phyloP scores from a whole-genome alignment of 2,113 vertebrate species.

The Misgurnus mizolepis region DNA sequence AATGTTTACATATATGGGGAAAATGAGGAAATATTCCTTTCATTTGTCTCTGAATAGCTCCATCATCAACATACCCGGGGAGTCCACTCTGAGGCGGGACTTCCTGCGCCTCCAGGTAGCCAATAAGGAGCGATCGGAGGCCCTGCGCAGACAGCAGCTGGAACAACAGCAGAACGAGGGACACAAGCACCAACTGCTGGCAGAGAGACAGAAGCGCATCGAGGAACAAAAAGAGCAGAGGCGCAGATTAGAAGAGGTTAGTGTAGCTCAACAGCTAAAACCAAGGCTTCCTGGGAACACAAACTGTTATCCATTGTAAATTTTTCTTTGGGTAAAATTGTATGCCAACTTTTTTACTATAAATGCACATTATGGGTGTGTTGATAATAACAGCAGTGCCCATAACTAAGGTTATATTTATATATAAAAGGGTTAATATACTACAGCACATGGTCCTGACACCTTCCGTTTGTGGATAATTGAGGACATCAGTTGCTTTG shows the following conservation, averaged over 20 bases:
- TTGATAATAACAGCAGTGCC: too few species aligned
- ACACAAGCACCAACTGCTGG: conserved; percentile 91
- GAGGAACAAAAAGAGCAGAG: conserved; percentile 98
- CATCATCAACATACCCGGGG: conserved; percentile 91
- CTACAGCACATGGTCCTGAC: too few species aligned
- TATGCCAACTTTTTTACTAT: too few species aligned
- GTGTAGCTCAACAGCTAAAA: background rate
- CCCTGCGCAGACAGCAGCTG: conserved; percentile 88
- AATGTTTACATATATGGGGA: background rate
- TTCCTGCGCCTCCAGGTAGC: conserved; percentile 93
- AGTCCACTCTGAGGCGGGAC: conserved; percentile 92
- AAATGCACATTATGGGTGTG: too few species aligned
- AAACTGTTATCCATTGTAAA: too few species aligned
- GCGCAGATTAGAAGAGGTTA: conserved; percentile 90
- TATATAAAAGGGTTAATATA: too few species aligned
- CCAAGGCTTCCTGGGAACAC: too few species aligned
- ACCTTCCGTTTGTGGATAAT: background rate
- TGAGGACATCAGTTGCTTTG: background rate
- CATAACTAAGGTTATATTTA: too few species aligned
- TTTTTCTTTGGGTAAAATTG: too few species aligned
- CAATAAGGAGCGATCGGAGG: conserved; percentile 94
- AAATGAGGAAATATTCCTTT: background rate
- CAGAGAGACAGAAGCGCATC: conserved; percentile 94
- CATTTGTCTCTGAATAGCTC: conserved; percentile 71
- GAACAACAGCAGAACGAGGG: conserved; percentile 98